Evolutionary conservation across 2,888 invertebrate species (phyloP), one percentile per base, ranked within the genome.

Genomic region (Napeogenes inachia): DNA sequence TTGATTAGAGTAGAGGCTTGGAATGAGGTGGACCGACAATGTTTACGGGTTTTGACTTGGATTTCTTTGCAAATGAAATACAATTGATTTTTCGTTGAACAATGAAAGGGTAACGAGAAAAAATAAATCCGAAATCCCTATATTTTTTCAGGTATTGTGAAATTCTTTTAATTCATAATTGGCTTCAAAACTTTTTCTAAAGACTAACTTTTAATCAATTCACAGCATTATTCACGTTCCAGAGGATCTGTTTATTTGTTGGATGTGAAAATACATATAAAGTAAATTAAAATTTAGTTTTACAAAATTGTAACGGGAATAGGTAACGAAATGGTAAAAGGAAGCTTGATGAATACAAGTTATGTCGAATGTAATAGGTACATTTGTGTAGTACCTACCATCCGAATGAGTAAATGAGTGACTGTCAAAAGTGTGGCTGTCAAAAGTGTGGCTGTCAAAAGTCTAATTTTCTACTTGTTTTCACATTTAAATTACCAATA

Each of bases 1-100:
- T 50, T 60, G 60, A 60, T 60, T 60, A 60, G 56, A 60, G 21
- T 21, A 21, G 33, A 54, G 6, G 55, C 46, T 56, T 45, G 46
- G 60, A 38, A 60, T 56, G 56, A 47, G 56, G 60, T 60, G 38
- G 38, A 55, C 38, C 56, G 30, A 50, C 30, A 30, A 50, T 50
- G 50, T 50, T 50, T 50, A 50, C 30, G 50, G 50, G 50, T 50
- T 50, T 50, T 50, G 50, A 50, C 50, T 50, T 50, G 8, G 42
- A 50, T 30, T 50, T 50, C 50, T 30, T 50, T 50, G 30, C 30
- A 30, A 21, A 50, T 50, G 50, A 50, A 50, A 50, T 50, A 50
- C 10, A 10, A 50, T 30, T 50, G 50, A 50, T 50, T 50, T 50
- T 50, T 30, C 6, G 3, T 30, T 50, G 30, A 10, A 50, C 47